A percentile compares a stretch with the other conserved stretches of the same genome.
Evolutionary conservation across 2,797 vertebrate species (phyloP).

Genomic region (Xenops minutus): DNA sequence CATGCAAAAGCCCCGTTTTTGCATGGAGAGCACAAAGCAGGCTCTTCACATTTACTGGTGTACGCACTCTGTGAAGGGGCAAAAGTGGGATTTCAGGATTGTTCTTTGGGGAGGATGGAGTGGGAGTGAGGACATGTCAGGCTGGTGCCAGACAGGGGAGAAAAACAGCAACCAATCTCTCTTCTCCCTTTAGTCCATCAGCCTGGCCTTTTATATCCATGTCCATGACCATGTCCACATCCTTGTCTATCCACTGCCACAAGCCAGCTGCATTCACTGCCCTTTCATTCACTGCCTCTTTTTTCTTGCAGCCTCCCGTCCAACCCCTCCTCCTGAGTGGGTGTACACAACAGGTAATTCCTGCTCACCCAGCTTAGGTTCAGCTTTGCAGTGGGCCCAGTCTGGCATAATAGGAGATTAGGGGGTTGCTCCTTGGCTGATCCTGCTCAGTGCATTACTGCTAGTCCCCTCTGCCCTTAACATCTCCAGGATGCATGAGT

Average conservation of each 20-base stretch:
- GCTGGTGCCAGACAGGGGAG: neutral
- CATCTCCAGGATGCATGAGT: too few relatives aligned
- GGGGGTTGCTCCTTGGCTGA: fast-evolving
- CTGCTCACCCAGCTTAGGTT: too few relatives aligned
- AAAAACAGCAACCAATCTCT: too few relatives aligned
- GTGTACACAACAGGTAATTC: neutral
- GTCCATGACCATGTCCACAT: too few relatives aligned
- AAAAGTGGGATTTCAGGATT: neutral
- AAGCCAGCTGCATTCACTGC: neutral
- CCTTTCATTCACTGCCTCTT: neutral
- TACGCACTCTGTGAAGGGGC: fast-evolving
- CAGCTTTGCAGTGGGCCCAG: neutral
- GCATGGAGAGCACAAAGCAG: neutral
- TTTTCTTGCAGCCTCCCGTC: neutral
- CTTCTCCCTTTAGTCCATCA: too few relatives aligned
- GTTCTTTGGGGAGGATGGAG: too few relatives aligned
- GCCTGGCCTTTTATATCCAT: too few relatives aligned
- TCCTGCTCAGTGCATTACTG: neutral
- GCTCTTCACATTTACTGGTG: neutral
- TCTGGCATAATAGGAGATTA: fast-evolving
- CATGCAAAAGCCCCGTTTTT: neutral
- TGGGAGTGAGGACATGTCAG: fast-evolving
- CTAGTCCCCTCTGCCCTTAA: neutral
- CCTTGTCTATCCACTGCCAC: neutral
- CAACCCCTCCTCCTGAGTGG: neutral